Evolutionary conservation across 2,888 invertebrate genomes (phyloP).

Genomic region (Caenorhabditis virilis): DNA sequence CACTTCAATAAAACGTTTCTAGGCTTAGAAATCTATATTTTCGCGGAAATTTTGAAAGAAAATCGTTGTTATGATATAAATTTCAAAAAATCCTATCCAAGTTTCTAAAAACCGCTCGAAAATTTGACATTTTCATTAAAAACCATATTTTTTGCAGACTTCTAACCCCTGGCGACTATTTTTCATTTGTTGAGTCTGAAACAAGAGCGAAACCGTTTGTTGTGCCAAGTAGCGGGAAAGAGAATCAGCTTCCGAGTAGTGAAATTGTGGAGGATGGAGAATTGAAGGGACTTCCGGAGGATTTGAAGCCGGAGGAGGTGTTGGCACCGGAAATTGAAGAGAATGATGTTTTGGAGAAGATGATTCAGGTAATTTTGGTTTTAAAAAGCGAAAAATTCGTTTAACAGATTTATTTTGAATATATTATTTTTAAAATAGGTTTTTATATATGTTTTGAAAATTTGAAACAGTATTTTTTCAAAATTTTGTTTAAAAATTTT

Average conservation of each 20-base stretch:
- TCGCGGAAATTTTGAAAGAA: no score
- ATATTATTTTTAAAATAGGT: no score
- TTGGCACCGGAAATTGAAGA: slow-evolving; percentile 39
- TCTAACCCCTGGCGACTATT: slow-evolving; percentile 7
- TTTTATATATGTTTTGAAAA: no score
- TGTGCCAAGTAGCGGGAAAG: background rate
- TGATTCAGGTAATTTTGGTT: slow-evolving; percentile 10
- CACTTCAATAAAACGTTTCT: no score
- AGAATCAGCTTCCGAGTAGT: slow-evolving; percentile 5
- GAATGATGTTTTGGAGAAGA: slow-evolving; percentile 21
- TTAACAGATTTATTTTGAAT: no score
- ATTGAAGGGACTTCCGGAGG: slow-evolving; percentile 2
- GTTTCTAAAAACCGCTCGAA: no score
- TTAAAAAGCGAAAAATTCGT: background rate
- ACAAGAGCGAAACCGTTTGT: slow-evolving; percentile 1
- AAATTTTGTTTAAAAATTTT: no score
- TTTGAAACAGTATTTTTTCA: no score
- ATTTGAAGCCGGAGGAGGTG: background rate
- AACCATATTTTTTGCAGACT: background rate
- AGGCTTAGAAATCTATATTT: no score
- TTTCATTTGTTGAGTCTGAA: slow-evolving; percentile 4
- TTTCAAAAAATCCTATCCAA: no score
- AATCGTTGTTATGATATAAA: no score
- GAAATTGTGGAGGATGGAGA: slow-evolving; percentile 22
- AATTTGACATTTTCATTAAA: background rate